Evolutionary conservation across 1,140 invertebrate species (phyloP).

Genomic region (Limonius californicus): DNA sequence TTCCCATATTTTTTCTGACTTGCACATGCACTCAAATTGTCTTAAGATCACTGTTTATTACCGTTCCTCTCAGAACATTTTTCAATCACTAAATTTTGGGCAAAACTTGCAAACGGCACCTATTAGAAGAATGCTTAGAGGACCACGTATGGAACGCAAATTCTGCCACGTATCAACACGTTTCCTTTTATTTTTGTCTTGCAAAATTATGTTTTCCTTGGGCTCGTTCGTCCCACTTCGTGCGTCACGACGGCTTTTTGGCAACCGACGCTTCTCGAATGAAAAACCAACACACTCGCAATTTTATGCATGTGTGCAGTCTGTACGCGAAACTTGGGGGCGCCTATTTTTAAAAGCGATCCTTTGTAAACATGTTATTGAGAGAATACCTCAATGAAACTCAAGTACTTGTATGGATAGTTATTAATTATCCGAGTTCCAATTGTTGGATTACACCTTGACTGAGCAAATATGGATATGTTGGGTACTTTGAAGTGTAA

Average conservation of each 20-base stretch:
- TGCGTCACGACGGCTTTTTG: conserved; percentile 1
- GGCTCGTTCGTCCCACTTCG: conserved; percentile 5
- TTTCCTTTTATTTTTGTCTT: conserved; percentile 4
- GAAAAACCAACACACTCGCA: not conserved
- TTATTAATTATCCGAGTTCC: no score
- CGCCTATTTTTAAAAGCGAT: not conserved
- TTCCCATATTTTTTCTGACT: conserved; percentile 51
- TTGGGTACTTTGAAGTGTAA: no score
- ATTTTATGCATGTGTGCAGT: conserved; percentile 7
- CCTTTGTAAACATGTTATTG: not conserved
- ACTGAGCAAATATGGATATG: no score
- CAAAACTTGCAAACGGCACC: no score
- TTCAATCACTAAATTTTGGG: no score
- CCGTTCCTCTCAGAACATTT: not conserved
- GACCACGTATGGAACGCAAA: not conserved
- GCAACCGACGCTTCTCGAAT: not conserved
- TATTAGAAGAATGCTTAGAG: not conserved
- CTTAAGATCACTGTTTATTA: not conserved
- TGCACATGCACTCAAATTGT: no score
- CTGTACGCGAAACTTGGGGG: not conserved
- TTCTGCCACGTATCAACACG: not conserved
- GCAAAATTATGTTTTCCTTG: not conserved
- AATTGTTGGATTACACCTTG: no score
- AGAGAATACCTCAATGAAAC: not conserved
- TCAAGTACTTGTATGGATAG: no score